Evolutionary conservation across 2,888 invertebrate species (phyloP).

Genomic region (Scaptomyza caliginosa): DNA sequence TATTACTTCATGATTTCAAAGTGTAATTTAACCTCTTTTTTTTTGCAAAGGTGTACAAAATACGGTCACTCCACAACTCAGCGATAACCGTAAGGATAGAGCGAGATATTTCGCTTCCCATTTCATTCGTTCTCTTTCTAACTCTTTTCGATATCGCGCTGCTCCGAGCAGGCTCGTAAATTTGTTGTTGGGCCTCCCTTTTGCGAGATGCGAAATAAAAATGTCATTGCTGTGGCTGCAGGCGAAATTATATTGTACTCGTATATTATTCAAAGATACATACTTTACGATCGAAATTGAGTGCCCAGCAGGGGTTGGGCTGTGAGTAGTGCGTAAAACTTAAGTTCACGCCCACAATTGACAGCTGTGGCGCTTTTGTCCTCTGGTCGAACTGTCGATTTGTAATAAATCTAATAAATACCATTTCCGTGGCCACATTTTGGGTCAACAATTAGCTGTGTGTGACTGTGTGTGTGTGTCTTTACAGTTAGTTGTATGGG

Average conservation of each 20-base stretch:
- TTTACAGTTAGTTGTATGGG: slow-evolving; percentile 13
- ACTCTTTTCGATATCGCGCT: neutral
- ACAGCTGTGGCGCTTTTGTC: slow-evolving; percentile 8
- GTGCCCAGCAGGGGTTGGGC: slow-evolving; percentile 17
- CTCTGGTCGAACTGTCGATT: slow-evolving; percentile 23
- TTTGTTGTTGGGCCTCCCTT: slow-evolving; percentile 47
- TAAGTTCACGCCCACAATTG: neutral
- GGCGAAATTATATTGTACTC: slow-evolving; percentile 55
- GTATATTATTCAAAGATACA: slow-evolving; percentile 37
- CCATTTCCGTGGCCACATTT: slow-evolving; percentile 50
- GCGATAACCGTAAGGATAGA: neutral
- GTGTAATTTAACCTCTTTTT: neutral
- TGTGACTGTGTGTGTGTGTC: slow-evolving; percentile 1
- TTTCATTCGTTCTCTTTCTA: neutral
- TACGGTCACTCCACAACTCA: neutral
- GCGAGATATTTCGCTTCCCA: neutral
- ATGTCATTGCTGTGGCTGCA: slow-evolving; percentile 60
- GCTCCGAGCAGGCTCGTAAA: slow-evolving; percentile 53
- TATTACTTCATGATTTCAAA: neutral
- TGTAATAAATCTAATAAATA: slow-evolving; percentile 71
- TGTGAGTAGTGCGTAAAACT: neutral
- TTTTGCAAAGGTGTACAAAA: neutral
- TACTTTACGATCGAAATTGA: slow-evolving; percentile 59
- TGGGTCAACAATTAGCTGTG: slow-evolving; percentile 68
- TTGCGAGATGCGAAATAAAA: slow-evolving; percentile 55